phyloP scores from a whole-genome alignment of 2,888 invertebrate genomes.

The Strigamia maritima region DNA sequence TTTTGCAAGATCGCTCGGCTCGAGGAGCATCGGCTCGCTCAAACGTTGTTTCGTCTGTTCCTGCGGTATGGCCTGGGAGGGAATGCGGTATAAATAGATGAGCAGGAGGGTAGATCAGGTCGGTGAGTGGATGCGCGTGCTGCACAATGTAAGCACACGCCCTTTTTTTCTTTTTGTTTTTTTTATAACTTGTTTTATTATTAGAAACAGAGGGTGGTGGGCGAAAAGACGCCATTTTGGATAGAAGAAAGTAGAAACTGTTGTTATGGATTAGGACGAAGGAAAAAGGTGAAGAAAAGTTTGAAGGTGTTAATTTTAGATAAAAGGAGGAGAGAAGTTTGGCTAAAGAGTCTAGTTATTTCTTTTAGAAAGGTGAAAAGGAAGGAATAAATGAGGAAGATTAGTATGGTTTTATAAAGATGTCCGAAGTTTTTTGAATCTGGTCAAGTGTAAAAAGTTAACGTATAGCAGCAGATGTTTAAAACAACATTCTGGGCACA shows the following conservation, averaged over 20 bases:
- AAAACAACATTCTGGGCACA: neutral
- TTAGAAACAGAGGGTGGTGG: neutral
- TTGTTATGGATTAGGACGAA: neutral
- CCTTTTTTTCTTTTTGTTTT: neutral
- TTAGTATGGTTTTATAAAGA: neutral
- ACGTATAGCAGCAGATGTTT: neutral
- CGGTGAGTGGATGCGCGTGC: constrained; percentile 31
- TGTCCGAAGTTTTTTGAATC: neutral
- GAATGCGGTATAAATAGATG: constrained; percentile 34
- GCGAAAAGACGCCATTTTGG: neutral
- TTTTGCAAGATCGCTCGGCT: neutral
- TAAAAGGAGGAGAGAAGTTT: neutral
- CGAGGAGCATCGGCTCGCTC: neutral
- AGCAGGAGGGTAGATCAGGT: constrained; percentile 30
- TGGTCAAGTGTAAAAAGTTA: neutral
- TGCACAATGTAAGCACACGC: constrained; percentile 30
- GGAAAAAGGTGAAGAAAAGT: neutral
- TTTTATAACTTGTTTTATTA: neutral
- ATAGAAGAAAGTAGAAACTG: neutral
- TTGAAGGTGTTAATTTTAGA: neutral
- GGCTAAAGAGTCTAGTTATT: neutral
- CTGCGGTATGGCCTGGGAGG: constrained; percentile 8
- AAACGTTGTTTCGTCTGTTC: neutral
- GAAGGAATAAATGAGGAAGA: neutral
- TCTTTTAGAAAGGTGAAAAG: neutral